Percentiles rank a stretch among this genome's conserved stretches.
These are phyloP conservation scores for Diceros bicornis DNA, from an alignment of 2,797 vertebrate species.

Conservation along the genomic window DNA sequence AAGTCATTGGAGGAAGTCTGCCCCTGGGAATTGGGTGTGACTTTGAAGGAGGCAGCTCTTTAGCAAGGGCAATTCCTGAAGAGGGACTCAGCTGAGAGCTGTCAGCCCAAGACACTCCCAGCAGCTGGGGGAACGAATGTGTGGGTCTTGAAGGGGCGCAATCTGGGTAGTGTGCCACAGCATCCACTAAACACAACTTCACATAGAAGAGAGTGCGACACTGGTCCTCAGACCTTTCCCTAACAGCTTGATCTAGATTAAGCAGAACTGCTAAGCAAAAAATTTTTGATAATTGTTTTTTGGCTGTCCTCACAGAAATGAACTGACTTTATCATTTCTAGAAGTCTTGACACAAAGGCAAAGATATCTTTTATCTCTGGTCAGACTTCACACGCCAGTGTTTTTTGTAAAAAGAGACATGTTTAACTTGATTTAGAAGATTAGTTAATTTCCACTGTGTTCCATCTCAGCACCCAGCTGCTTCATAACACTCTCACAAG, in stretches of 20 bases:
- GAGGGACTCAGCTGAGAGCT: not conserved
- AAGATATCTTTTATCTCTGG: not conserved
- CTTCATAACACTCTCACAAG: not conserved
- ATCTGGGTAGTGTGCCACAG: accelerated
- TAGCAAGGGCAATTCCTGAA: not conserved
- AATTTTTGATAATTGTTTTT: not conserved
- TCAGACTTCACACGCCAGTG: not conserved
- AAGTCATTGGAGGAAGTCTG: not conserved
- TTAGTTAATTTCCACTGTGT: not conserved
- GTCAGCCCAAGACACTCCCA: not conserved
- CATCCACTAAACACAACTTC: not conserved
- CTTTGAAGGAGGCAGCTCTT: not conserved
- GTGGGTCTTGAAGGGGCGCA: not conserved
- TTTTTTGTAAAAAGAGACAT: not conserved
- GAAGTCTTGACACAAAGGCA: not conserved
- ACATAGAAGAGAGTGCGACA: not conserved
- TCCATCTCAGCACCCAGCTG: not conserved
- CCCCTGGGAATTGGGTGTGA: not conserved
- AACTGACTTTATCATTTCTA: slow-evolving; percentile 26
- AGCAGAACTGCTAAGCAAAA: not conserved
- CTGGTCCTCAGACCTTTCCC: not conserved
- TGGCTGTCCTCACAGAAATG: not conserved
- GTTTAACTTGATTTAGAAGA: not conserved
- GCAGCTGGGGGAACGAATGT: not conserved
- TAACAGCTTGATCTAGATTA: not conserved